Evolutionary conservation across 2,888 invertebrate genomes (phyloP).

Genomic region (Zonitis immaculata): DNA sequence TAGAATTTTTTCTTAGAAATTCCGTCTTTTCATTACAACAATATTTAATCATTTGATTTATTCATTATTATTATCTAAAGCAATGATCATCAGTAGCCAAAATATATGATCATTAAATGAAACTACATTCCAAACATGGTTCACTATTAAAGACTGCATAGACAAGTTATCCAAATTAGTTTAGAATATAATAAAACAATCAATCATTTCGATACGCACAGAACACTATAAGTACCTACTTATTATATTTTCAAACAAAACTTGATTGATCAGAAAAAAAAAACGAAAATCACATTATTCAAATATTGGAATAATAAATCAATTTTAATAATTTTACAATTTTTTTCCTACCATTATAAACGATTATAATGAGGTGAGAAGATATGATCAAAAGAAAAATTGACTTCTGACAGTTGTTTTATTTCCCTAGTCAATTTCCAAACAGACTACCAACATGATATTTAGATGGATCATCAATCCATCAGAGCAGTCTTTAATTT

Average conservation of each 20-base stretch:
- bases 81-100: conserved; percentile 14
- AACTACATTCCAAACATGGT: conserved; percentile 12
- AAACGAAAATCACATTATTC: background rate
- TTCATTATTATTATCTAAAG: background rate
- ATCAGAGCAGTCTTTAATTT: too few species aligned
- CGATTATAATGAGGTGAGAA: background rate
- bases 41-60: background rate
- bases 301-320: background rate
- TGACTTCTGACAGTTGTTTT: background rate
- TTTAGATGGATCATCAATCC: too few species aligned
- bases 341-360: too few species aligned
- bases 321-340: background rate
- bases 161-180: conserved; percentile 13
- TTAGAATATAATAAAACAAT: conserved; percentile 13
- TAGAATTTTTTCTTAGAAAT: too few species aligned
- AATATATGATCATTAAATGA: conserved; percentile 14
- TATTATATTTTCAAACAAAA: conserved; percentile 14
- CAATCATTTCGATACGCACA: conserved; percentile 19
- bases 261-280: background rate
- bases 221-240: conserved; percentile 20
- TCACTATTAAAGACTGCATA: conserved; percentile 7
- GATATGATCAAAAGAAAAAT: background rate
- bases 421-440: too few species aligned
- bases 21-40: too few species aligned
- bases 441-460: too few species aligned